A percentile compares a stretch with the other conserved stretches of the same genome.
Evolutionary conservation across 2,797 vertebrate species (phyloP).

Genomic region (Sebastes hopkinsi): DNA sequence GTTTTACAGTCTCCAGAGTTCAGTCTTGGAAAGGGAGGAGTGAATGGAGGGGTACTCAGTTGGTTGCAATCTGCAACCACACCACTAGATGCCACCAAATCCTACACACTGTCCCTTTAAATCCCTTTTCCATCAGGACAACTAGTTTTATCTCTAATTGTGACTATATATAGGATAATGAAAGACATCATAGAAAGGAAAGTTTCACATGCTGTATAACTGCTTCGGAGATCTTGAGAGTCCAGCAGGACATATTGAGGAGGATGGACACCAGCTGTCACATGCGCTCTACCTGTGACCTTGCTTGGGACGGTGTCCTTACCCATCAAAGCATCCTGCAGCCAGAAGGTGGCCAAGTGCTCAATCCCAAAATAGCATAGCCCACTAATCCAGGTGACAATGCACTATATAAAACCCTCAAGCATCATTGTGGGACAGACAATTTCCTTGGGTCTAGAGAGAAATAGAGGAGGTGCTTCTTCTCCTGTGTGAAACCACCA

Average conservation of each 20-base stretch:
- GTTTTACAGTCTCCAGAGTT: too few species aligned
- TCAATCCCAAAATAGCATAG: constrained; percentile 42
- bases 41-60: rapidly evolving
- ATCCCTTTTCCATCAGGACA: not conserved
- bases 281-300: not conserved
- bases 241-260: constrained; percentile 19
- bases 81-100: too few species aligned
- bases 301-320: constrained; percentile 29
- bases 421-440: constrained; percentile 48
- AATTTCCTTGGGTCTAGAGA: constrained; percentile 41
- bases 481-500: constrained; percentile 33
- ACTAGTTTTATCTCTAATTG: not conserved
- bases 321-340: constrained; percentile 23
- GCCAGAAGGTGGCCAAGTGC: constrained; percentile 20
- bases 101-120: not conserved
- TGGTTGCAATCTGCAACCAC: too few species aligned
- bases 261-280: constrained; percentile 37
- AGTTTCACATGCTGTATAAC: not conserved
- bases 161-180: not conserved
- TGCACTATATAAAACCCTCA: constrained; percentile 20
- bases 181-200: not conserved
- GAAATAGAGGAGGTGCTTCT: constrained; percentile 33
- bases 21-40: too few species aligned
- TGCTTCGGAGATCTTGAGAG: not conserved
- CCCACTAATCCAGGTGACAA: constrained; percentile 48